phyloP scores from a whole-genome alignment of 2,113 vertebrate genomes.

The Tachuris rubrigastra region DNA sequence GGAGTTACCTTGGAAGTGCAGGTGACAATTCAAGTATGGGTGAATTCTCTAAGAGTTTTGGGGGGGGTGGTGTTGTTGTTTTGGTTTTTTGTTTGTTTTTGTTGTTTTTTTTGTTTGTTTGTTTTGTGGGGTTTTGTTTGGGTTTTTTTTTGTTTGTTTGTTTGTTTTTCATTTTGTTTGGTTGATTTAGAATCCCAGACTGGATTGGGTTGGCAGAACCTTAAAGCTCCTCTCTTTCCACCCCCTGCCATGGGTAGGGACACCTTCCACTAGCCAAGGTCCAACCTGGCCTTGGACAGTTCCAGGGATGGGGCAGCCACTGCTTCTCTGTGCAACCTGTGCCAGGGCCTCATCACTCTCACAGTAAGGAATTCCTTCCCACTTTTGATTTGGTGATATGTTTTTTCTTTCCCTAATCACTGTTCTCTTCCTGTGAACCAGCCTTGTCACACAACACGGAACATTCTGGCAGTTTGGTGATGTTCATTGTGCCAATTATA shows the following conservation, averaged over 20 bases:
- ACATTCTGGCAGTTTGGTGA: neutral
- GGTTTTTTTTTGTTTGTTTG: no score
- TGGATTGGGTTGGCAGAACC: neutral
- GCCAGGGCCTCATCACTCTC: neutral
- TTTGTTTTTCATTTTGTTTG: neutral
- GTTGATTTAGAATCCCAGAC: neutral
- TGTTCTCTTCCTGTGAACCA: neutral
- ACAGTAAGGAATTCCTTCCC: rapidly evolving
- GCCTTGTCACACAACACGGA: neutral
- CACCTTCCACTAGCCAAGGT: neutral
- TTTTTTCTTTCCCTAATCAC: neutral
- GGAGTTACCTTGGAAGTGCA: neutral
- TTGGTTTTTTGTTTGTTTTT: no score
- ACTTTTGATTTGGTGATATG: neutral
- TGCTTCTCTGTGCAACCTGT: neutral
- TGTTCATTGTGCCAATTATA: neutral
- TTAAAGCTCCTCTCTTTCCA: rapidly evolving
- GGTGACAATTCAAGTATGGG: rapidly evolving
- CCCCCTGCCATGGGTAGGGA: no score
- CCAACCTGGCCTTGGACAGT: neutral
- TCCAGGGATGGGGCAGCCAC: neutral
- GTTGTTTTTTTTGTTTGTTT: neutral
- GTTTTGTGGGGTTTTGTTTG: no score
- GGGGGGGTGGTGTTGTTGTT: no score
- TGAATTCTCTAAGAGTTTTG: neutral